Evolutionary conservation across 2,113 vertebrate genomes (phyloP).

Genomic region (Varanus komodoensis): DNA sequence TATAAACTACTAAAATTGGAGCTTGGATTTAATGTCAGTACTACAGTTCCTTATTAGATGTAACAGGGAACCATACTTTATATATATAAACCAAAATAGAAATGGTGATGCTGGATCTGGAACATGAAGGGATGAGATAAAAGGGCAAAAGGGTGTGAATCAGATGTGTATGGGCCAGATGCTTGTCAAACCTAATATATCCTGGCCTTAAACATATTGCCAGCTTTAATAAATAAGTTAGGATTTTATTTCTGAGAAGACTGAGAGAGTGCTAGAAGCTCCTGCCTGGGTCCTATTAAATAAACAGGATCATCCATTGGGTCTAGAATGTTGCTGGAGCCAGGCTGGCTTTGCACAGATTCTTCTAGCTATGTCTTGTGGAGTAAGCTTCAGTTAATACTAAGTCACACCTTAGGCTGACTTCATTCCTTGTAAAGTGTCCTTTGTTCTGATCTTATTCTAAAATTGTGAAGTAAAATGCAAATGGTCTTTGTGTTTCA

Average conservation of each 20-base stretch:
- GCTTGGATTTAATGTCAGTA: neutral
- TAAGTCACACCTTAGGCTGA: slow-evolving; percentile 14
- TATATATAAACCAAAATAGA: neutral
- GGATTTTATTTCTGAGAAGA: neutral
- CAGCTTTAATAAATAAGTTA: neutral
- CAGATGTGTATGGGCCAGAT: neutral
- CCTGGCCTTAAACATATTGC: neutral
- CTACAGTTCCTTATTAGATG: neutral
- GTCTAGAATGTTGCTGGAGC: neutral
- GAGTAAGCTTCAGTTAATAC: neutral
- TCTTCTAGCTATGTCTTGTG: neutral
- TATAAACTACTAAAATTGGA: neutral
- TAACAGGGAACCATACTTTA: neutral
- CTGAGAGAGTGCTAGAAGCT: neutral
- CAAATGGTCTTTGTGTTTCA: slow-evolving; percentile 59
- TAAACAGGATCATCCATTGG: neutral
- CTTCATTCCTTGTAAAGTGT: slow-evolving; percentile 48
- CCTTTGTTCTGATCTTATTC: slow-evolving; percentile 58
- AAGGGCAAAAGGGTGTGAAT: neutral
- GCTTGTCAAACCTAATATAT: neutral
- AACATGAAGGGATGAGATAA: neutral
- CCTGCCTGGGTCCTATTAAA: neutral
- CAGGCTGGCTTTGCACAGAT: neutral
- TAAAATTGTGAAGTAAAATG: slow-evolving; percentile 66
- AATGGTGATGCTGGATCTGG: neutral